Evolutionary conservation across 2,797 vertebrate species (phyloP).

Genomic region (Spatula clypeata): DNA sequence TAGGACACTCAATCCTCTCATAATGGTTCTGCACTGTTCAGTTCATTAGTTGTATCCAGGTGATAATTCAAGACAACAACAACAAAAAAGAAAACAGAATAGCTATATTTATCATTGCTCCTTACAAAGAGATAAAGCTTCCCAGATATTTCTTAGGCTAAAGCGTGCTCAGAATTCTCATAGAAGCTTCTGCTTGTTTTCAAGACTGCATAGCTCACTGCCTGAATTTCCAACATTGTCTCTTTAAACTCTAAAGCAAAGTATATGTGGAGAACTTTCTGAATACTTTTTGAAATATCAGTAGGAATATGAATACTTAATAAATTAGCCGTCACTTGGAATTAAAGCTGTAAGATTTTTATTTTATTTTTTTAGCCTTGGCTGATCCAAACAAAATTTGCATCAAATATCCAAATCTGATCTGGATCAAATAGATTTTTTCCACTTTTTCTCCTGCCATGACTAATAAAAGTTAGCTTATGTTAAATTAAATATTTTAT

Average conservation of each 20-base stretch:
- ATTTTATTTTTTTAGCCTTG: background rate
- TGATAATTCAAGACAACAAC: background rate
- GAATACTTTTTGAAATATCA: background rate
- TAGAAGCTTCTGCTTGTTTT: background rate
- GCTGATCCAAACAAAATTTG: background rate
- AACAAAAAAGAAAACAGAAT: background rate
- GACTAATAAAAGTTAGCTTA: background rate
- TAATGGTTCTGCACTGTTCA: background rate
- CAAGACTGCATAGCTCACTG: background rate
- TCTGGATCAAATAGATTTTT: background rate
- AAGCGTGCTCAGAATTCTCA: background rate
- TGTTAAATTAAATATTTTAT: background rate
- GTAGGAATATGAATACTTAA: background rate
- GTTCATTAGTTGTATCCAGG: background rate
- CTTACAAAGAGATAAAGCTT: background rate
- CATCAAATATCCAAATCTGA: background rate
- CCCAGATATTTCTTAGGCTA: background rate
- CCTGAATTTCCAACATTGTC: background rate
- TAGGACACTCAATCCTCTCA: background rate
- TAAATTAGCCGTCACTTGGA: background rate
- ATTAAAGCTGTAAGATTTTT: background rate
- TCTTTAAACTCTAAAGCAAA: background rate
- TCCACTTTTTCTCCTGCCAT: background rate
- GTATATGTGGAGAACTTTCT: background rate
- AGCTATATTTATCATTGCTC: background rate